These are phyloP conservation scores for Australoheros scitulus DNA, from an alignment of 2,113 vertebrate genomes.

Conservation along the genomic window DNA sequence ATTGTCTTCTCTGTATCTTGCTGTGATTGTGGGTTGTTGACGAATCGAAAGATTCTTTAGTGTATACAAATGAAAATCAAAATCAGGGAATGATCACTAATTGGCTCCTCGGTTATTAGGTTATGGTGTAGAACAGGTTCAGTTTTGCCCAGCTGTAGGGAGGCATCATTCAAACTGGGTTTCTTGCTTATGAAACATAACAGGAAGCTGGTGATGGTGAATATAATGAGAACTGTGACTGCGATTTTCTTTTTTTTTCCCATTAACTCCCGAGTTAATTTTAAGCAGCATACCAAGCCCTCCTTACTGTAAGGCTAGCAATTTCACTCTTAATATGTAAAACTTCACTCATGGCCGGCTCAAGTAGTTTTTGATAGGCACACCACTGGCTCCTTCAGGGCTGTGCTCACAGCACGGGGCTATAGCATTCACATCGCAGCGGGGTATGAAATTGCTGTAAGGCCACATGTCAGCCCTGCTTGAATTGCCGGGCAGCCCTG, in stretches of 20 bases:
- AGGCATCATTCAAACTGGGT: background rate
- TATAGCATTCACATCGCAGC: slow-evolving; percentile 46
- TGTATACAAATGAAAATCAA: background rate
- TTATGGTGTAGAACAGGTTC: slow-evolving; percentile 7
- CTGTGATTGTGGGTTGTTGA: background rate
- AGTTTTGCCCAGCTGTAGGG: background rate
- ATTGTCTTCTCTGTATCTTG: background rate
- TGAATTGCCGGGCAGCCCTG: slow-evolving; percentile 6
- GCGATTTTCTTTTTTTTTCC: background rate
- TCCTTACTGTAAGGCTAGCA: background rate
- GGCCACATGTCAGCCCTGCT: slow-evolving; percentile 45
- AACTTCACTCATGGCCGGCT: background rate
- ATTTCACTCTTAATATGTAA: background rate
- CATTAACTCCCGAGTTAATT: background rate
- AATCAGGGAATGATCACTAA: background rate
- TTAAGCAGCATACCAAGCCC: background rate
- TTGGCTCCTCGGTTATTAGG: slow-evolving; percentile 5
- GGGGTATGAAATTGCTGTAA: slow-evolving; percentile 38
- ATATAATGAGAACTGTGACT: background rate
- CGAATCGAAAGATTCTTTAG: background rate
- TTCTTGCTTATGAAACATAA: background rate
- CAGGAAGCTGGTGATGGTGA: background rate
- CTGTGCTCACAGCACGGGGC: slow-evolving; percentile 34
- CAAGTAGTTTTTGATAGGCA: slow-evolving; percentile 8
- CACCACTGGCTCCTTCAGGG: slow-evolving; percentile 29